Base-by-base conservation (phyloP, 2,888 invertebrate species). In the Scaptomyza flava region DNA sequence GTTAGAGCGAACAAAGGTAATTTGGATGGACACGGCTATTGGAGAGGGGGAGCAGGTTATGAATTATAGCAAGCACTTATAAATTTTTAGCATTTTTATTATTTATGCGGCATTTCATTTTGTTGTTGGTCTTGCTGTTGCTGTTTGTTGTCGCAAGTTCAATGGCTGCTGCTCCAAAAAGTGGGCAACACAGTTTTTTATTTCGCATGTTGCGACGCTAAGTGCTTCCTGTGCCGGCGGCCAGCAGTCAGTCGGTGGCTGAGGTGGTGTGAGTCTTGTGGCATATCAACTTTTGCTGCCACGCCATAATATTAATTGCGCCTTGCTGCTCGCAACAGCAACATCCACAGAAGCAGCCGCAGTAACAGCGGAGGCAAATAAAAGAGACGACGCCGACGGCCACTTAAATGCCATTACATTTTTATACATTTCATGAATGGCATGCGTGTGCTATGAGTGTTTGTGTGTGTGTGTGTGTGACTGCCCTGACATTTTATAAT, bases 281-380 rank as follows among this genome's bases (percentile, higher is more conserved):
- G 72, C 81, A 81, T 77, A 78, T 84, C 81, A 81, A 84, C 76
- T 87, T 86, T 78, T 72, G 76, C 67, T 80, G 87, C 86, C 91
- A 91, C 87, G 91, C 91, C 90, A 91, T 90, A 89, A 90, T 90
- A 91, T 91, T 91, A 91, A 91, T 91, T 91, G 90, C 83, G 79
- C 77, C 79, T 61, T 72, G 68, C 70, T 56, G 38, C 54, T 48
- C 56, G 33, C 43, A 53, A 59, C 41, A 57, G 62, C 54, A 57
- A 6, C n/a, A 58, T 20, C 20, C 1, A 17, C 17, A 17, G 17
- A 17, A 17, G 17, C 17, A 17, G 17, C n/a, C n/a, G n/a, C 41
- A 57, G 62, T 53, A 57, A 6, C n/a, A 58, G 42, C 20, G 43
- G 17, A 17, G 9, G 43, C 61, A 46, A 58, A 75, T 67, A 67